Evolutionary conservation across 2,888 invertebrate species (phyloP), one percentile per base, ranked within the genome.

Genomic region (Gerris lacustris): DNA sequence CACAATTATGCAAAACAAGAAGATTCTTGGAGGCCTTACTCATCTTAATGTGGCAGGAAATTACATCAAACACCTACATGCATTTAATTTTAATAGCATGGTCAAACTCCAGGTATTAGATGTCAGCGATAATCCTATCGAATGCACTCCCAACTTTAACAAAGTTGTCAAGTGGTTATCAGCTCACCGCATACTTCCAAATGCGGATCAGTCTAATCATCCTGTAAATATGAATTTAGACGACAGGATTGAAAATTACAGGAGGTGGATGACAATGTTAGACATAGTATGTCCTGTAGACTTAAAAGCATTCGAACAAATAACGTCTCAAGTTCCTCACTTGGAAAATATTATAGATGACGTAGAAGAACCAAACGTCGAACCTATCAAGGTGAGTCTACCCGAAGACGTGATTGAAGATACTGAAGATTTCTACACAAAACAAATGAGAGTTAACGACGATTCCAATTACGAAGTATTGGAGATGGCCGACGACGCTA

Each of bases 131-230:
- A 89, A 89, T 80, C 87, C 87, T 2, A 80, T 92, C 62, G 83
- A 85, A 66, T 91, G 91, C 79, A 86, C 86, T 74, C 82, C 84
- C 45, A 86, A 87, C 67, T 87, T 91, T 77, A 86, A 86, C 75
- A 82, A 85, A 70, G 84, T 89, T 62, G 85, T 91, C 78, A 82
- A 84, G 68, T 88, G 86, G 85, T 80, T 89, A 70, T n/a, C 64
- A 7, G 17, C n/a, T 17, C 64, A 64, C 17, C 17, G 64, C 9
- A 64, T 64, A 9, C 17, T n/a, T 64, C 64, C 64, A 1, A 64
- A 31, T 64, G 18, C 7, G 7, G 64, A 31, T n/a, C 17, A 64
- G 17, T 17, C 11, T 4, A 17, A 9, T 64, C 64, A 64, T 64
- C 64, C 64, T n/a, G 31, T 64, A 2, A 64, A 18, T 64, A 64